A percentile compares a stretch with the other conserved stretches of the same genome.
Conservation (phyloP, 2,797 vertebrate genomes). For the Alectoris magna region DNA sequence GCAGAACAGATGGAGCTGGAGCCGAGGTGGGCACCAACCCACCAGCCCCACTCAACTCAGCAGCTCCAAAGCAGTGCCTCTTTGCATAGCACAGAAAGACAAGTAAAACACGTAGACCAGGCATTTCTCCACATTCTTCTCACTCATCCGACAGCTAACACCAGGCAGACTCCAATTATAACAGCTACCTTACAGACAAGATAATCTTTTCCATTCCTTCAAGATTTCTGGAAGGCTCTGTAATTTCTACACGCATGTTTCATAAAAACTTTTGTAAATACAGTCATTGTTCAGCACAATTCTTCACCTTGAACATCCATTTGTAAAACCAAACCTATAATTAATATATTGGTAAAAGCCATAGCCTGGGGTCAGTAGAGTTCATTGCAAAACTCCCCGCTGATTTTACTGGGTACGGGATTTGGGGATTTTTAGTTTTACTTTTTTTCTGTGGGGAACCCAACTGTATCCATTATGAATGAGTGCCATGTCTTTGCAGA, state of each 20-base stretch:
- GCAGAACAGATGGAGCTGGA: not conserved
- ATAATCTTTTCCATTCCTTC: not conserved
- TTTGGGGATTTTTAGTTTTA: not conserved
- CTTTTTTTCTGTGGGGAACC: not conserved
- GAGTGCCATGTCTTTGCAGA: not conserved
- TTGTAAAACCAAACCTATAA: conserved; percentile 43
- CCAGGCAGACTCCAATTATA: not conserved
- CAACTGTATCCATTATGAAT: not conserved
- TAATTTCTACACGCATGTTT: not conserved
- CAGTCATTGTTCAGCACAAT: not conserved
- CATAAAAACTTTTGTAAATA: conserved; percentile 32
- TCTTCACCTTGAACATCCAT: not conserved
- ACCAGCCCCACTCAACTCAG: fast-evolving
- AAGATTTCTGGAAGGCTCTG: conserved; percentile 21
- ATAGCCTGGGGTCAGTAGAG: conserved; percentile 69
- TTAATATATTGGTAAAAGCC: conserved; percentile 54
- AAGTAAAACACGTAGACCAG: not conserved
- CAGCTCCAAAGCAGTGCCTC: not conserved
- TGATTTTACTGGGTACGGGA: conserved; percentile 54
- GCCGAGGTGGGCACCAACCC: not conserved
- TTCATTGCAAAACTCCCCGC: conserved; percentile 60
- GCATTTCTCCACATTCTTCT: not conserved
- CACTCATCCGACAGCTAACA: not conserved
- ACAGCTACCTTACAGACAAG: not conserved
- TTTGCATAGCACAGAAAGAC: not conserved